Evolutionary conservation across 2,888 invertebrate genomes (phyloP).

Genomic region (Andrena dorsata): DNA sequence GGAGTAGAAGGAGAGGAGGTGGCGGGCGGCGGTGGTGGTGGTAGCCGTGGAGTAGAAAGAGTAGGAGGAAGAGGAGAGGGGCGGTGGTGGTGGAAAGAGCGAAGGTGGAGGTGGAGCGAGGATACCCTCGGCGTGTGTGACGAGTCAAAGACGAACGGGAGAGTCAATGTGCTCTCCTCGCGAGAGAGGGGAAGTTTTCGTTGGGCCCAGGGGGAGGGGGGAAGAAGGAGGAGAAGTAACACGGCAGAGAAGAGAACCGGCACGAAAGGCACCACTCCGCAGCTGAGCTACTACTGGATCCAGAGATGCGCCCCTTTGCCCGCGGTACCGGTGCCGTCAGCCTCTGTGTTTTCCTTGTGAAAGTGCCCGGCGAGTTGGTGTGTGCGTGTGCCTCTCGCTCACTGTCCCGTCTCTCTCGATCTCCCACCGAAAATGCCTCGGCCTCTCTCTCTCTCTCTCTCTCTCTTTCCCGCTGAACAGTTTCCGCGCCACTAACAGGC

Average conservation of each 20-base stretch:
- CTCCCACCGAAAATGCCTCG: background rate
- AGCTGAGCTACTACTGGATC: slow-evolving; percentile 75
- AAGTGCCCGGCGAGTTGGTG: slow-evolving; percentile 33
- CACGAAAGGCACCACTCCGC: slow-evolving; percentile 71
- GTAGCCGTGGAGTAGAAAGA: slow-evolving; percentile 11
- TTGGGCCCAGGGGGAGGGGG: slow-evolving; percentile 25
- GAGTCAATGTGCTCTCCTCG: slow-evolving; percentile 56
- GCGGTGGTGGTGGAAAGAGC: slow-evolving; percentile 9
- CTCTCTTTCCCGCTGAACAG: background rate
- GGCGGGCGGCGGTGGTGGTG: slow-evolving; percentile 11
- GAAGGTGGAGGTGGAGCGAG: slow-evolving; percentile 52
- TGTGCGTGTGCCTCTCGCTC: slow-evolving; percentile 31
- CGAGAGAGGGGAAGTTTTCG: slow-evolving; percentile 52
- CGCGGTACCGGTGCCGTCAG: slow-evolving; percentile 47
- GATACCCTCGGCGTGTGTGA: slow-evolving; percentile 60
- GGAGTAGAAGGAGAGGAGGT: slow-evolving; percentile 36
- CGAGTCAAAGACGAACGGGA: slow-evolving; percentile 56
- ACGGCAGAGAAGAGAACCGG: slow-evolving; percentile 44
- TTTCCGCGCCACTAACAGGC: slow-evolving; percentile 58
- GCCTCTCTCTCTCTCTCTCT: slow-evolving; percentile 8
- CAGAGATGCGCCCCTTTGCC: slow-evolving; percentile 65
- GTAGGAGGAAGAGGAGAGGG: slow-evolving; percentile 39
- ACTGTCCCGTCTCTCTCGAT: slow-evolving; percentile 21
- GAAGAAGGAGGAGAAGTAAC: slow-evolving; percentile 53
- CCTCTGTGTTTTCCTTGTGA: slow-evolving; percentile 52